Base-by-base conservation (phyloP, 2,797 vertebrate genomes). In the Loriculus beryllinus region DNA sequence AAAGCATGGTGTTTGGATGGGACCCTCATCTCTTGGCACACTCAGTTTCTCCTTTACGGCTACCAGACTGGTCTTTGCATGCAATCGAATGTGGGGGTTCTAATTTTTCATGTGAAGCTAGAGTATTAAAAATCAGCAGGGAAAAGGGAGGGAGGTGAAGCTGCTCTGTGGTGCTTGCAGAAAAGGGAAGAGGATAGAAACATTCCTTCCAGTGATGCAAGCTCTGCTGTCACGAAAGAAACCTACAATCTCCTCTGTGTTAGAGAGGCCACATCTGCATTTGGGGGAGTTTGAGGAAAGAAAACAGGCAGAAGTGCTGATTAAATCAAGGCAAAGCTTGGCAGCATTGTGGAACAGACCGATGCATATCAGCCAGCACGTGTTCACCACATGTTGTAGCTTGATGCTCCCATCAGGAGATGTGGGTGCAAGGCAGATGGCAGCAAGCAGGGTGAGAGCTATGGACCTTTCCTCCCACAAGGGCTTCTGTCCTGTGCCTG, bases 271-370 rank as follows among this genome's bases (percentile, higher is more conserved):
- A 18, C 94, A 67, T 87, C 75, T 88, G 92, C 68, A 4, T 2
- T 8, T 21, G 11, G 35, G 26, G 48, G 15, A 17, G 60, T 5
- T 29, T 26, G 43, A 13, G 33, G 43, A n/a, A 7, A 3, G 35
- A 56, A 16, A 65, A 9, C 37, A 14, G 63, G 45, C 86, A 72
- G 83, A 86, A 86, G 81, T 1, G 6, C 69, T 78, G 92, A 95
- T 93, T 79, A 80, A 86, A 96, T 95, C 93, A 76, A 90, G 88
- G 92, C 91, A 22, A 33, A 84, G 67, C 74, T 62, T 91, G 89
- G 92, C 94, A 84, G 86, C 0, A 1, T 2, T 16, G 37, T 4
- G 82, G 79, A 88, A 7, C 68, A 64, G 86, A 49, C 88, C 25
- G 92, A 39, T 88, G 88, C 0, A 5, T 43, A 78, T 81, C 93